These are phyloP conservation scores for Zonitis immaculata DNA, from an alignment of 2,888 invertebrate species.

Conservation along the genomic window DNA sequence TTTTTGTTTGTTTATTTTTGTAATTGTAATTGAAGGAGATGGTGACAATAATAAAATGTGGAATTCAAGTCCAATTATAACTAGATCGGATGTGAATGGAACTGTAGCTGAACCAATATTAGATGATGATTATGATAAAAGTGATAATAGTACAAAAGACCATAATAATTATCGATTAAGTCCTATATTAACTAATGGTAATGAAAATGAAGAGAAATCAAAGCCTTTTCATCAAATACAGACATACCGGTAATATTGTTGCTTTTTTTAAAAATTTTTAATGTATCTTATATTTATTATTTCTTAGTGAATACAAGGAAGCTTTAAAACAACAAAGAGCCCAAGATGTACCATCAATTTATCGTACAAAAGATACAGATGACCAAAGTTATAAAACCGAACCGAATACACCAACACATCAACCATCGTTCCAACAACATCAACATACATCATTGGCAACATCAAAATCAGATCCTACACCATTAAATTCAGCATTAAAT, in stretches of 20 bases:
- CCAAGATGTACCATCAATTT: slow-evolving; percentile 66
- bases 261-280: too few species aligned
- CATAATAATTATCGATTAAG: slow-evolving; percentile 9
- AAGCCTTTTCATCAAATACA: slow-evolving; percentile 64
- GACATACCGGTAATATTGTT: slow-evolving; percentile 77
- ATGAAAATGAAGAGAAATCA: slow-evolving; percentile 61
- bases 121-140: slow-evolving; percentile 38
- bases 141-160: slow-evolving; percentile 13
- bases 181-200: slow-evolving; percentile 51
- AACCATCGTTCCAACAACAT: slow-evolving; percentile 24
- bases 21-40: neutral
- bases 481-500: slow-evolving; percentile 50
- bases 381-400: slow-evolving; percentile 54
- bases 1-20: too few species aligned
- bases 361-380: slow-evolving; percentile 62
- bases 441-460: slow-evolving; percentile 42
- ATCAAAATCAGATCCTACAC: slow-evolving; percentile 51
- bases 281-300: too few species aligned
- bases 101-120: slow-evolving; percentile 45
- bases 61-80: slow-evolving; percentile 40
- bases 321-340: slow-evolving; percentile 80
- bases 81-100: slow-evolving; percentile 23
- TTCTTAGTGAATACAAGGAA: slow-evolving; percentile 91
- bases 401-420: slow-evolving; percentile 52
- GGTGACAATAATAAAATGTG: slow-evolving; percentile 37